Percentiles rank a stretch among this genome's conserved stretches.
Conservation (phyloP, 2,797 vertebrate species). For the Enteromius fasciolatus region DNA sequence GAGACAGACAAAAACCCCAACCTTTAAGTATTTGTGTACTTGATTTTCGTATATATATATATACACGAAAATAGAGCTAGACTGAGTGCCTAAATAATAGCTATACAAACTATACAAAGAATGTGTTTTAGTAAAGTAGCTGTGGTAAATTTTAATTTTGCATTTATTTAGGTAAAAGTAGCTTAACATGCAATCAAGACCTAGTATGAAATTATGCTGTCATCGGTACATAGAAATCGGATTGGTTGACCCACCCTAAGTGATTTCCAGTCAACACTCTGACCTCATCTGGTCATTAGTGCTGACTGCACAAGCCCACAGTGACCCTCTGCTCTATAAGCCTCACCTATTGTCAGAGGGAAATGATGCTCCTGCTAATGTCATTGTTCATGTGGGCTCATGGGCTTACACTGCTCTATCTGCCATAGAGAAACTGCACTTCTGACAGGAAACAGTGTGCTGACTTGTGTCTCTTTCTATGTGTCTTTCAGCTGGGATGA, state of each 20-base stretch:
- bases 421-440: slow-evolving; percentile 40
- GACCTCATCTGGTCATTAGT: slow-evolving; percentile 47
- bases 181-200: background rate
- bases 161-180: background rate
- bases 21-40: background rate
- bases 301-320: slow-evolving; percentile 47
- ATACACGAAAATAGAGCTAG: background rate
- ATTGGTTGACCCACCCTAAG: slow-evolving; percentile 22
- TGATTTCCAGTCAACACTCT: slow-evolving; percentile 42
- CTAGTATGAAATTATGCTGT: slow-evolving; percentile 38
- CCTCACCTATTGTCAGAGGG: slow-evolving; percentile 62
- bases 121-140: background rate
- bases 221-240: slow-evolving; percentile 29
- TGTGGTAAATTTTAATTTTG: background rate
- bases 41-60: background rate
- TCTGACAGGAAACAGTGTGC: slow-evolving; percentile 60
- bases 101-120: background rate
- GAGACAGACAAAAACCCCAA: background rate
- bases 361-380: slow-evolving; percentile 52
- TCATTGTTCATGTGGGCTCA: slow-evolving; percentile 52
- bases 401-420: background rate
- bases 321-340: slow-evolving; percentile 56
- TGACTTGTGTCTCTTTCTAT: slow-evolving; percentile 58
- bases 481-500: slow-evolving; percentile 89
- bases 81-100: background rate